Evolutionary conservation across 2,797 vertebrate species (phyloP).

Genomic region (Carcharodon carcharias): DNA sequence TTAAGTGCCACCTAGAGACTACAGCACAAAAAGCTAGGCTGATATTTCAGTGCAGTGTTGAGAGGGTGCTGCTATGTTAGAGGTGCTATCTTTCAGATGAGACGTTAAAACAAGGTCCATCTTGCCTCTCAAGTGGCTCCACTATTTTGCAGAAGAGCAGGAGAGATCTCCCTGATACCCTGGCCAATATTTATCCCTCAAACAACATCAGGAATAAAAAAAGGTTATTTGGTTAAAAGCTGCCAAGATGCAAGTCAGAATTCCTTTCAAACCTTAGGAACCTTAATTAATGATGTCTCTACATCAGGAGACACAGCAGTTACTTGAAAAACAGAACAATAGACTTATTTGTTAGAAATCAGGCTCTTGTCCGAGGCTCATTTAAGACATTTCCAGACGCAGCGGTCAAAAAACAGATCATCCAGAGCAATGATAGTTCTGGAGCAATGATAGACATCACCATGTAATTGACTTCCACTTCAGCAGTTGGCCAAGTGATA

Average conservation of each 20-base stretch:
- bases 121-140: not conserved
- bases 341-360: constrained; percentile 13
- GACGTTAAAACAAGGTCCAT: not conserved
- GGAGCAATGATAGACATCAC: not conserved
- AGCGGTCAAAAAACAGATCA: constrained; percentile 14
- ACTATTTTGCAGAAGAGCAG: not conserved
- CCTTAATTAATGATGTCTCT: constrained; percentile 23
- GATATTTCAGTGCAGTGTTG: not conserved
- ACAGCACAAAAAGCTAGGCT: not conserved
- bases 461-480: not conserved
- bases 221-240: not conserved
- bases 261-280: not conserved
- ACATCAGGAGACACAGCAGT: not conserved
- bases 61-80: not conserved
- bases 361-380: not conserved
- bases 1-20: not conserved
- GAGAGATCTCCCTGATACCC: not conserved
- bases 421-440: not conserved
- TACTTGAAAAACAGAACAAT: constrained; percentile 1
- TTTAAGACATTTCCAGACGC: not conserved
- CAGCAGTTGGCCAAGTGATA: not conserved
- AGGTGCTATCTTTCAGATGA: not conserved
- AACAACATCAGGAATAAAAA: not conserved
- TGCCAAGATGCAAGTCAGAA: not conserved
- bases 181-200: not conserved